Percentiles rank a stretch among this genome's conserved stretches.
Conservation (phyloP, 2,888 invertebrate species). For the Chymomyza fuscimana region DNA sequence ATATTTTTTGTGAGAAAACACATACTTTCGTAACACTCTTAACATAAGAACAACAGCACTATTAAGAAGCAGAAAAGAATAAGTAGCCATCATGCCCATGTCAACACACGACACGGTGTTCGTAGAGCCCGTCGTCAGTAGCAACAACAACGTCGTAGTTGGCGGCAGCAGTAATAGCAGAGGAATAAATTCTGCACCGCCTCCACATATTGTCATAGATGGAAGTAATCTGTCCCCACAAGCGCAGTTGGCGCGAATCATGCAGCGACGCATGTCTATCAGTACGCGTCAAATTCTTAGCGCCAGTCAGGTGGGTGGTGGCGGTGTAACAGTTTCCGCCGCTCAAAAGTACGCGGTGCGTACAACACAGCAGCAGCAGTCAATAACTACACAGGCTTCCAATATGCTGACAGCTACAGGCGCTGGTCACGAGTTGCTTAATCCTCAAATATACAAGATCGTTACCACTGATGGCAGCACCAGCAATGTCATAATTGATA, state of each 20-base stretch:
- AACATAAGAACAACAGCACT: constrained; percentile 2
- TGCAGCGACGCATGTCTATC: constrained; percentile 66
- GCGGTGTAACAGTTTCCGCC: constrained; percentile 22
- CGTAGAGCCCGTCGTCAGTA: constrained; percentile 61
- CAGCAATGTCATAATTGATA: constrained; percentile 78
- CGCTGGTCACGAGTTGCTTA: constrained; percentile 71
- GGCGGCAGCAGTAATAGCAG: constrained; percentile 38
- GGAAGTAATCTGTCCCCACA: constrained; percentile 59
- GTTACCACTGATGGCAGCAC: constrained; percentile 78
- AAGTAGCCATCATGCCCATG: constrained; percentile 56
- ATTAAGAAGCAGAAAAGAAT: not conserved
- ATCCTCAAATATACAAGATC: constrained; percentile 79
- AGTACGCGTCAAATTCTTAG: constrained; percentile 42
- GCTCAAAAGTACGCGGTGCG: constrained; percentile 60
- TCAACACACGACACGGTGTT: constrained; percentile 65
- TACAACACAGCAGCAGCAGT: constrained; percentile 52
- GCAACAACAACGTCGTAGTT: constrained; percentile 40
- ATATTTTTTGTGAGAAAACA: constrained; percentile 32
- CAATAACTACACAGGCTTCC: constrained; percentile 4
- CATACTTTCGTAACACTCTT: not conserved
- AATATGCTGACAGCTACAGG: constrained; percentile 40
- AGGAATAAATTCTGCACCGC: constrained; percentile 43
- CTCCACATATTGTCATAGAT: constrained; percentile 63
- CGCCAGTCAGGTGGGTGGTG: constrained; percentile 41
- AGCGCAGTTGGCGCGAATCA: constrained; percentile 63